Base-by-base conservation (phyloP, 1,140 invertebrate genomes). In the Drosophila arizonae region DNA sequence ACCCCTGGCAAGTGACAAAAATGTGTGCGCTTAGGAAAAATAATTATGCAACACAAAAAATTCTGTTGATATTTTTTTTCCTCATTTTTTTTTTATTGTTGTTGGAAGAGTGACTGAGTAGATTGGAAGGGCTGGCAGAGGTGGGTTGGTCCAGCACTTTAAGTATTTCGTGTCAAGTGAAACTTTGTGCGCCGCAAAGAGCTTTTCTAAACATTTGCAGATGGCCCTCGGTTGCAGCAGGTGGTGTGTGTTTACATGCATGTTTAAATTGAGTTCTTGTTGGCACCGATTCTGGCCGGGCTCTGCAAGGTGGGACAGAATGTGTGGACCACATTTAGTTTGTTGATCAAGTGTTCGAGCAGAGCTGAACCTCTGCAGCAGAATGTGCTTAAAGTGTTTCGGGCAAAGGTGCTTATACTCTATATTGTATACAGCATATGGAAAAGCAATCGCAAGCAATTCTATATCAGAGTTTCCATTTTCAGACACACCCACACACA, bases 1-100 rank as follows among this genome's bases (percentile, higher is more conserved):
- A 72, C 68, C 65, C 78, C 63, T 64, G 64, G 64, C 57, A 75
- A 79, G 82, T 87, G 82, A 72, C 82, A 86, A 85, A 75, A 81
- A 73, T 74, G 51, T 81, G 68, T 78, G 62, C 74, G 64, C 81
- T 72, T 72, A 66, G 58, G 62, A 66, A 86, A 85, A 87, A 86
- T 86, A 87, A 86, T 86, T 87, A 87, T 87, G 72, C 76, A 72
- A 68, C 50, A 69, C 50, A 52, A 45, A 45, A 46, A 46, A 46
- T 36, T 63, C 36, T 66, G 57, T 72, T 52, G 48, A 33, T 6
- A 52, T 28, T 43, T 2, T 36, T 36, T 26, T 21, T 58, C 26
- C 33, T 33, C 21, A 24, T 30, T 33, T 50, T 28, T 5, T 28
- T 30, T 30, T 30, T 6, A 30, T 30, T 33, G 28, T n/a, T 17